Evolutionary conservation across 2,888 invertebrate species (phyloP).

Genomic region (Cerceris ruficornis): DNA sequence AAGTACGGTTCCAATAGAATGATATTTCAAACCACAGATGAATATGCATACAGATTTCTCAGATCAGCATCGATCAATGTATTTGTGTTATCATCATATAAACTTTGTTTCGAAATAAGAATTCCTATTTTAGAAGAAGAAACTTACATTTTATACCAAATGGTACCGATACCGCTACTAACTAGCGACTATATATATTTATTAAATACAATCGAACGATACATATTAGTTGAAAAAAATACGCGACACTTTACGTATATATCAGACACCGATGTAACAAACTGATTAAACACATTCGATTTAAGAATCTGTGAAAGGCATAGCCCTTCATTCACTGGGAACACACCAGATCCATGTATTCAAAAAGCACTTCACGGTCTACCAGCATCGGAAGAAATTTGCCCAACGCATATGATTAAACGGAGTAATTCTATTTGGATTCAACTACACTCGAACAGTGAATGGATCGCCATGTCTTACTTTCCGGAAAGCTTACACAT

Average conservation of each 20-base stretch:
- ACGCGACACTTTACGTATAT: background rate
- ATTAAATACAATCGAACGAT: background rate
- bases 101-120: slow-evolving; percentile 12
- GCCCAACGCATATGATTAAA: background rate
- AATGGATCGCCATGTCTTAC: background rate
- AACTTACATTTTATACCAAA: background rate
- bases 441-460: background rate
- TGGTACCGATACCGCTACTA: slow-evolving; percentile 17
- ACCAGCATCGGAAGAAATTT: background rate
- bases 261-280: background rate
- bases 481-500: background rate
- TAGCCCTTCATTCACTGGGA: background rate
- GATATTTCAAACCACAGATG: background rate
- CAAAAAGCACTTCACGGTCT: background rate
- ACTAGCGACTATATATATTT: background rate
- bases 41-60: background rate
- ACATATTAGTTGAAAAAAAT: slow-evolving; percentile 1
- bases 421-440: background rate
- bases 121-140: slow-evolving; percentile 17
- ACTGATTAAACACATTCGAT: background rate
- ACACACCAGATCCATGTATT: background rate
- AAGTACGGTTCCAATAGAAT: background rate
- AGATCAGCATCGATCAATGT: background rate
- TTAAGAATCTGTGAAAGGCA: background rate
- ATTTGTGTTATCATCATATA: background rate